These are phyloP conservation scores for Phoenicopterus ruber DNA, from an alignment of 2,113 vertebrate species.

Conservation along the genomic window DNA sequence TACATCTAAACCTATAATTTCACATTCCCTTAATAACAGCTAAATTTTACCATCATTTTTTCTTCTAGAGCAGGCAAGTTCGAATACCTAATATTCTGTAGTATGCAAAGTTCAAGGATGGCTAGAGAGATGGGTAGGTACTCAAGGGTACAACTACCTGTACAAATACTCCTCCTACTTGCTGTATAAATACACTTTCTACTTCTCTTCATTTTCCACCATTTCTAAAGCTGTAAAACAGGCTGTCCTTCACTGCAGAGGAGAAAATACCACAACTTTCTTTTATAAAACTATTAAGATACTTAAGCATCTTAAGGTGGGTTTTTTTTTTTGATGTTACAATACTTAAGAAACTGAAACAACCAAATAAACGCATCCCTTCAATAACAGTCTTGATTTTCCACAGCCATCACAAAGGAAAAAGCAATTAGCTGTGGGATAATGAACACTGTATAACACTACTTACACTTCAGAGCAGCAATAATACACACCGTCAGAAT, in stretches of 20 bases:
- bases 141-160: background rate
- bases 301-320: background rate
- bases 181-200: background rate
- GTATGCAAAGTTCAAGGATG: background rate
- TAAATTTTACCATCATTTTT: background rate
- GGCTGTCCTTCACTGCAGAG: background rate
- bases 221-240: background rate
- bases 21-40: background rate
- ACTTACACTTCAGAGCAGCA: background rate
- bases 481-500: background rate
- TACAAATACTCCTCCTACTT: background rate
- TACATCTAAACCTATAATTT: background rate
- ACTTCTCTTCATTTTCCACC: background rate
- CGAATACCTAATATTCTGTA: background rate
- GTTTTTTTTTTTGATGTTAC: background rate
- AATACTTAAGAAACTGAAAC: background rate
- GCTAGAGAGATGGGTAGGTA: background rate
- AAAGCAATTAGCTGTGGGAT: background rate
- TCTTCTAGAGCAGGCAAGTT: background rate
- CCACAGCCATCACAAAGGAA: background rate
- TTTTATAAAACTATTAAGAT: background rate
- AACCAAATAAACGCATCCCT: background rate
- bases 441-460: background rate
- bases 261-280: background rate
- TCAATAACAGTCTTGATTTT: background rate